Conservation (phyloP, 1,140 invertebrate genomes). For the Penaeus vannamei region DNA sequence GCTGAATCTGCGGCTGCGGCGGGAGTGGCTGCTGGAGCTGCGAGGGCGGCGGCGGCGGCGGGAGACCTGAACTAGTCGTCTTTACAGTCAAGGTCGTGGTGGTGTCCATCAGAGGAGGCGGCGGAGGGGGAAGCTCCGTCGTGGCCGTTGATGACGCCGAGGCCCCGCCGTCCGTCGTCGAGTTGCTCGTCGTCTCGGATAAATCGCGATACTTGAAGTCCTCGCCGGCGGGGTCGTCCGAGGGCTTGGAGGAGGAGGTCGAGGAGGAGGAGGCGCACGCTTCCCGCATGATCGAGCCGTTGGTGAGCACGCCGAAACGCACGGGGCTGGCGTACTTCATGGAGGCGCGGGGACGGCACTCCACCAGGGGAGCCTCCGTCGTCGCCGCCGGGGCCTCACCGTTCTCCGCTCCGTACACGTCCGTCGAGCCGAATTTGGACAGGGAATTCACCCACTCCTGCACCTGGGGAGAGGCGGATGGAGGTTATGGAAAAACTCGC, state of each 20-base stretch:
- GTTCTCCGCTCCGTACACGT: slow-evolving; percentile 43
- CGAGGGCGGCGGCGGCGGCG: slow-evolving; percentile 40
- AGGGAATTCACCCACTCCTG: slow-evolving; percentile 68
- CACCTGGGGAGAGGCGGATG: slow-evolving; percentile 23
- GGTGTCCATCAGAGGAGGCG: slow-evolving; percentile 21
- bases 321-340: slow-evolving; percentile 65
- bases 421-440: slow-evolving; percentile 59
- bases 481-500: neutral
- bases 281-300: slow-evolving; percentile 67
- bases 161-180: slow-evolving; percentile 64
- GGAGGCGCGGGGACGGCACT: slow-evolving; percentile 54
- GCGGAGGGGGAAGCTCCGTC: slow-evolving; percentile 50
- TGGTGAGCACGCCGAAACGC: slow-evolving; percentile 66
- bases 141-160: slow-evolving; percentile 63
- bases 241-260: slow-evolving; percentile 63
- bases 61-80: slow-evolving; percentile 6
- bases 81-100: slow-evolving; percentile 35
- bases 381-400: slow-evolving; percentile 46
- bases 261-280: slow-evolving; percentile 58
- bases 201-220: slow-evolving; percentile 66
- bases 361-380: slow-evolving; percentile 51
- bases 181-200: slow-evolving; percentile 68
- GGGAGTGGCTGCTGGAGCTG: slow-evolving; percentile 34
- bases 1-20: slow-evolving; percentile 39
- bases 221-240: slow-evolving; percentile 58